phyloP scores from a whole-genome alignment of 1,140 invertebrate genomes.

The Drosophila carrolli region DNA sequence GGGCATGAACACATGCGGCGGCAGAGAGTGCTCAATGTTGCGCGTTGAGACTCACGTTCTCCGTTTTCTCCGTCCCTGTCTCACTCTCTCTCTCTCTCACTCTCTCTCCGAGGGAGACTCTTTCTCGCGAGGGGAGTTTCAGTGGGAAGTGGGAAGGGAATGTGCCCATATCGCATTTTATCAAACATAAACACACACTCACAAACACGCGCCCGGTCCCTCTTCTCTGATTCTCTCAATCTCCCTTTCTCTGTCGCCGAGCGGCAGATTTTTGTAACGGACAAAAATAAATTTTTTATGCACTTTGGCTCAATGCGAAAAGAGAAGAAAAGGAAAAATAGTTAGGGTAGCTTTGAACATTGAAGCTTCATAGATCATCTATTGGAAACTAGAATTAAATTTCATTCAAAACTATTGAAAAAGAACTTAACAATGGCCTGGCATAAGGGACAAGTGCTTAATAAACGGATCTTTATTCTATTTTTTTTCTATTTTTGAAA shows the following conservation, averaged over 20 bases:
- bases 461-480: too few species aligned
- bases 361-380: neutral
- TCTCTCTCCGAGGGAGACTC: conserved; percentile 27
- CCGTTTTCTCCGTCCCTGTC: conserved; percentile 17
- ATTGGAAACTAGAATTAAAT: neutral
- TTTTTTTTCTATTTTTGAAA: too few species aligned
- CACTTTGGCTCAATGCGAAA: conserved; percentile 36
- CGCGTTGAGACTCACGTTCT: conserved; percentile 63
- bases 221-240: conserved; percentile 28
- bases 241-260: conserved; percentile 41
- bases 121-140: conserved; percentile 60
- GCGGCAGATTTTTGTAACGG: conserved; percentile 81
- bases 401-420: neutral
- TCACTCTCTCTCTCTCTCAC: conserved; percentile 16
- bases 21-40: conserved; percentile 47
- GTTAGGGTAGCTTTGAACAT: conserved; percentile 17
- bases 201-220: conserved; percentile 40
- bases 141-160: conserved; percentile 57
- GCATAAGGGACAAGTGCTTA: too few species aligned
- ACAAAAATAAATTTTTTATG: conserved; percentile 69
- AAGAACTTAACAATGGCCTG: neutral
- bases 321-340: neutral
- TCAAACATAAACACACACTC: conserved; percentile 78
- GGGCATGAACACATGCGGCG: conserved; percentile 23
- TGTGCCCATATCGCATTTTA: conserved; percentile 83